phyloP scores from a whole-genome alignment of 2,888 invertebrate species.

The Caradrina kadenii region DNA sequence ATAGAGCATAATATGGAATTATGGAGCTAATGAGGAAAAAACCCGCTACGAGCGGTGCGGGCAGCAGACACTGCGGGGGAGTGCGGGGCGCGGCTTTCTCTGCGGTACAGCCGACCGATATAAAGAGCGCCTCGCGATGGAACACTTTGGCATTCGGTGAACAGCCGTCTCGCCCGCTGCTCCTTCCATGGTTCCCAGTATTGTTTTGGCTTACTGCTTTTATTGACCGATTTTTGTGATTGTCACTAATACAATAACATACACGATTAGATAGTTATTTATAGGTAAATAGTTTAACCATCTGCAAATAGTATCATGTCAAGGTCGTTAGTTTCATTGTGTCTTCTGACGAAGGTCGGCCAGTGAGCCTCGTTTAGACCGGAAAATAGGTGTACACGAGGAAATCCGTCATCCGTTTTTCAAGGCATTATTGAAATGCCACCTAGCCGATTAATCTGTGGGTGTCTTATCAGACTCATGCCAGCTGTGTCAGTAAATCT shows the following conservation, averaged over 20 bases:
- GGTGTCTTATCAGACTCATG: conserved; percentile 70
- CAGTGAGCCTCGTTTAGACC: conserved; percentile 81
- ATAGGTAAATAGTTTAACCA: conserved; percentile 85
- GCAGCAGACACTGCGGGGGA: conserved; percentile 80
- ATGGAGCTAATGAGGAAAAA: conserved; percentile 90
- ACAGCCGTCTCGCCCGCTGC: conserved; percentile 88
- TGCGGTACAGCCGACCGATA: conserved; percentile 84
- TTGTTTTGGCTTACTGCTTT: conserved; percentile 80
- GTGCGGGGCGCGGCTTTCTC: conserved; percentile 89
- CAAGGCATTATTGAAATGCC: conserved; percentile 84
- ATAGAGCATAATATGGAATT: conserved; percentile 84
- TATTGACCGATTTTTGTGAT: conserved; percentile 75
- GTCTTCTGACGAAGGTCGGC: conserved; percentile 88
- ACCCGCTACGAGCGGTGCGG: conserved; percentile 85
- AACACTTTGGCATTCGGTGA: conserved; percentile 90
- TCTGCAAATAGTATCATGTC: conserved; percentile 85
- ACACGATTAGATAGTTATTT: conserved; percentile 82
- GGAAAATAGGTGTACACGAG: conserved; percentile 85
- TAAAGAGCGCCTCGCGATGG: conserved; percentile 88
- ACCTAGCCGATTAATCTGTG: conserved; percentile 71
- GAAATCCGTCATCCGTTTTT: conserved; percentile 88
- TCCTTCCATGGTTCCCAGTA: conserved; percentile 77
- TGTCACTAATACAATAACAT: conserved; percentile 84
- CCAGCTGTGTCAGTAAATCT: conserved; percentile 69
- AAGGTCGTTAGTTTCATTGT: conserved; percentile 89